These are phyloP conservation scores for Halictus quadricinctus DNA, from an alignment of 2,888 invertebrate genomes.

Conservation along the genomic window DNA sequence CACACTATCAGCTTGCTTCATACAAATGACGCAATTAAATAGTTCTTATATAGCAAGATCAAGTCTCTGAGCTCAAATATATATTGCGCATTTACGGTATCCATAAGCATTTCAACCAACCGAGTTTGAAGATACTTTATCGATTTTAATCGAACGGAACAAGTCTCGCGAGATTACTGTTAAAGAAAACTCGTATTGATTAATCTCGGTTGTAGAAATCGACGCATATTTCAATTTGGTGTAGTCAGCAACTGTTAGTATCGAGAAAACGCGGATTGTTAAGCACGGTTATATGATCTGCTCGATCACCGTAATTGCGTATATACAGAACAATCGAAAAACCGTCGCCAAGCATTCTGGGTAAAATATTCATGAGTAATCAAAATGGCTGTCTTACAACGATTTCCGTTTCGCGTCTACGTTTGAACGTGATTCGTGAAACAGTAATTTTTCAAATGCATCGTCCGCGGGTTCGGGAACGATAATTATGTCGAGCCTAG, in stretches of 20 bases:
- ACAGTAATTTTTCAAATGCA: neutral
- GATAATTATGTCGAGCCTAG: constrained; percentile 3
- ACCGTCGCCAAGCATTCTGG: constrained; percentile 71
- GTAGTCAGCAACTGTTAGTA: neutral
- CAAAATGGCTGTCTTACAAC: constrained; percentile 73
- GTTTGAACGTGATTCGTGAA: constrained; percentile 27
- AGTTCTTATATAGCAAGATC: constrained; percentile 13
- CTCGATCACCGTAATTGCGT: constrained; percentile 55
- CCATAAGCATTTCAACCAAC: neutral
- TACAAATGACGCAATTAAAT: constrained; percentile 23
- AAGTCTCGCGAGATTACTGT: neutral
- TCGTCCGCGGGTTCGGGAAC: neutral
- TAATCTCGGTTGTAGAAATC: neutral
- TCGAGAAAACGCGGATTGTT: neutral
- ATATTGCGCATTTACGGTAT: constrained; percentile 22
- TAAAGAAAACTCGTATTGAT: neutral
- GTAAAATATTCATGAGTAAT: constrained; percentile 72
- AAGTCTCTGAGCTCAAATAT: constrained; percentile 55
- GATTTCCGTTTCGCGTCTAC: constrained; percentile 62
- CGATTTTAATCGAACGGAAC: neutral
- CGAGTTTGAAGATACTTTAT: neutral
- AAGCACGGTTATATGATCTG: constrained; percentile 10
- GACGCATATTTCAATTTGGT: neutral
- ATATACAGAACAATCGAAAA: constrained; percentile 61
- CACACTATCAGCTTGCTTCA: constrained; percentile 11